These are phyloP conservation scores for Elgonia sp. DNA, from an alignment of 2,888 invertebrate species.

Conservation along the genomic window DNA sequence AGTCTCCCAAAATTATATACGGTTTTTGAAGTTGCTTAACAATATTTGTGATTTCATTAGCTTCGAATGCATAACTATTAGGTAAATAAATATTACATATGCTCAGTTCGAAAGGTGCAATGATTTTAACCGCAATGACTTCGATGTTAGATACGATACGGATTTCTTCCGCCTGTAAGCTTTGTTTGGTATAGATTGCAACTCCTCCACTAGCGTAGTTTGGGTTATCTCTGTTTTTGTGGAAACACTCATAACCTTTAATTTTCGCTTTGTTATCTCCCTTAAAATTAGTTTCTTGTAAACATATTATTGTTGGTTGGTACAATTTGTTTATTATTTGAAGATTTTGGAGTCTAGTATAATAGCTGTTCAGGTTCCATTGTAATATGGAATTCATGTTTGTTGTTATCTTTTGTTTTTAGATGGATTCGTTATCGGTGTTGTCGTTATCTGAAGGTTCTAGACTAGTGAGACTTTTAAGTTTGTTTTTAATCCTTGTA, in stretches of 20 bases:
- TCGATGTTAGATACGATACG: not conserved
- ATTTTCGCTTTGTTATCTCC: slow-evolving; percentile 43
- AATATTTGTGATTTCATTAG: slow-evolving; percentile 61
- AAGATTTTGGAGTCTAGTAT: slow-evolving; percentile 56
- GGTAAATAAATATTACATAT: slow-evolving; percentile 28
- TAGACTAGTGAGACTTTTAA: not conserved
- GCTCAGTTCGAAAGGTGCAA: not conserved
- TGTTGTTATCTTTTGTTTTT: not conserved
- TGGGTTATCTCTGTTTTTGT: slow-evolving; percentile 52
- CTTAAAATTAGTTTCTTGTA: slow-evolving; percentile 76
- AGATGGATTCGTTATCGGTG: not conserved
- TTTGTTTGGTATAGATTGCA: slow-evolving; percentile 37
- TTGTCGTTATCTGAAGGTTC: not conserved
- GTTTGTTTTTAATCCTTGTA: not conserved
- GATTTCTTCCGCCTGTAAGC: no score
- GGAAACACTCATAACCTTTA: slow-evolving; percentile 39
- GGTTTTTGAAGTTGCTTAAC: slow-evolving; percentile 77
- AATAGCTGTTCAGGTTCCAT: slow-evolving; percentile 77
- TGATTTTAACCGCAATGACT: not conserved
- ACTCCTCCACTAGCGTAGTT: slow-evolving; percentile 65
- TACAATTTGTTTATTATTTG: slow-evolving; percentile 52
- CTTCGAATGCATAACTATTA: not conserved
- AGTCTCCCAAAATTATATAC: slow-evolving; percentile 77
- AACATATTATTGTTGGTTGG: slow-evolving; percentile 67
- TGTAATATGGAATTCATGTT: slow-evolving; percentile 35